Conservation (phyloP, 2,888 invertebrate species). For the Penaeus monodon region DNA sequence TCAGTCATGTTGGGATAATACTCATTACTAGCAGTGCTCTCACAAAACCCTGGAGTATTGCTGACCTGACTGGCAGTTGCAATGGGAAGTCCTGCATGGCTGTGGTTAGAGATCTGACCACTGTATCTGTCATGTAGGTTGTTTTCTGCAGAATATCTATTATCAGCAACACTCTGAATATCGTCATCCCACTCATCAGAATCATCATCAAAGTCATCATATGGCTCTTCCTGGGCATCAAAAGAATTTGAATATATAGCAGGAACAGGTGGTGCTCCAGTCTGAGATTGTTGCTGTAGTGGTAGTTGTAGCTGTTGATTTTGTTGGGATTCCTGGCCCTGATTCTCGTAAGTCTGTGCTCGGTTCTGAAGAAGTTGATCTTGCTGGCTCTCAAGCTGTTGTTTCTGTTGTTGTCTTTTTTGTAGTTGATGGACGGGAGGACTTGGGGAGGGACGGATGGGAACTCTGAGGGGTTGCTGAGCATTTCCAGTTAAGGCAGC, state of each 20-base stretch:
- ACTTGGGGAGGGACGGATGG: slow-evolving; percentile 49
- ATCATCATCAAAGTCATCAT: slow-evolving; percentile 38
- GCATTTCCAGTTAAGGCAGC: slow-evolving; percentile 5
- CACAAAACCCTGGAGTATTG: neutral
- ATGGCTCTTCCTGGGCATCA: slow-evolving; percentile 18
- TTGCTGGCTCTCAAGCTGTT: slow-evolving; percentile 19
- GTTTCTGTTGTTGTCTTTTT: slow-evolving; percentile 6
- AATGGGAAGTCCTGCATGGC: neutral
- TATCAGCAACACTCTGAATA: neutral
- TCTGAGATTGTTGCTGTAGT: slow-evolving; percentile 3
- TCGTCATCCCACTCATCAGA: slow-evolving; percentile 48
- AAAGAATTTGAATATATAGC: slow-evolving; percentile 23
- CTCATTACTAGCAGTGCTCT: neutral
- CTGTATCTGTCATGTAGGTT: neutral
- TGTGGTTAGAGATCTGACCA: neutral
- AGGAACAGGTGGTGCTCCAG: slow-evolving; percentile 12
- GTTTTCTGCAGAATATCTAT: slow-evolving; percentile 19
- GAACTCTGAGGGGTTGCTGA: slow-evolving; percentile 40
- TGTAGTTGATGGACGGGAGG: slow-evolving; percentile 39
- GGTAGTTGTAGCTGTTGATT: neutral
- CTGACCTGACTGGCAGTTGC: neutral
- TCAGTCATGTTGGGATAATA: slow-evolving; percentile 8
- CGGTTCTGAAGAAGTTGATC: neutral
- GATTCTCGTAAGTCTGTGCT: neutral
- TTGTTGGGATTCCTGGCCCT: no score